Evolutionary conservation across 1,140 invertebrate genomes (phyloP).

Genomic region (Drosophila miranda): DNA sequence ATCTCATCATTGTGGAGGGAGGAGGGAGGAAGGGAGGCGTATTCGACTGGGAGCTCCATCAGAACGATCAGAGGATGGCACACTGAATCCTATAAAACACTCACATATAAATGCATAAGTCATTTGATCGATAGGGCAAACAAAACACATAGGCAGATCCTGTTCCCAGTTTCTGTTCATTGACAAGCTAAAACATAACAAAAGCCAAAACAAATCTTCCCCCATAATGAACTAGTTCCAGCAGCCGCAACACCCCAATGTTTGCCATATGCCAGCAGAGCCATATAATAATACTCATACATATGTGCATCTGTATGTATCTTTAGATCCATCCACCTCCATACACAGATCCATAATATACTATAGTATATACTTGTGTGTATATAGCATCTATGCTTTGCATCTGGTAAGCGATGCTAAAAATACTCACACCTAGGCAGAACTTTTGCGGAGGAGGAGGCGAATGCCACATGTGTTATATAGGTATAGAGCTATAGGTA

Average conservation of each 20-base stretch:
- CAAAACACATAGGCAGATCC: too few relatives aligned
- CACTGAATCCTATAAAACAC: too few relatives aligned
- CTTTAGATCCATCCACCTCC: conserved; percentile 12
- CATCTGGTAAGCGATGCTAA: conserved; percentile 39
- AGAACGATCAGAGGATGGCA: too few relatives aligned
- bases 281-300: conserved; percentile 25
- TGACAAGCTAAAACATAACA: too few relatives aligned
- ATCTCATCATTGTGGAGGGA: conserved; percentile 7
- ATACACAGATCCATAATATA: conserved; percentile 24
- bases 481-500: conserved; percentile 1
- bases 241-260: conserved; percentile 39
- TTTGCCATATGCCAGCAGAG: conserved; percentile 22
- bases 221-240: conserved; percentile 43
- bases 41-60: too few relatives aligned
- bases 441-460: conserved; percentile 43
- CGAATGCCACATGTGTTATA: conserved; percentile 42
- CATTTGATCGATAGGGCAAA: too few relatives aligned
- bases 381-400: conserved; percentile 14
- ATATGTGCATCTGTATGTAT: neutral
- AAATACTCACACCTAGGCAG: conserved; percentile 51
- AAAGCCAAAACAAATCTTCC: conserved; percentile 22
- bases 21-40: neutral
- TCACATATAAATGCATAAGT: too few relatives aligned
- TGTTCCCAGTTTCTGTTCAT: too few relatives aligned
- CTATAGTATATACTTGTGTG: neutral